Conservation (phyloP, 2,113 vertebrate genomes). For the Zosterops pallidus region DNA sequence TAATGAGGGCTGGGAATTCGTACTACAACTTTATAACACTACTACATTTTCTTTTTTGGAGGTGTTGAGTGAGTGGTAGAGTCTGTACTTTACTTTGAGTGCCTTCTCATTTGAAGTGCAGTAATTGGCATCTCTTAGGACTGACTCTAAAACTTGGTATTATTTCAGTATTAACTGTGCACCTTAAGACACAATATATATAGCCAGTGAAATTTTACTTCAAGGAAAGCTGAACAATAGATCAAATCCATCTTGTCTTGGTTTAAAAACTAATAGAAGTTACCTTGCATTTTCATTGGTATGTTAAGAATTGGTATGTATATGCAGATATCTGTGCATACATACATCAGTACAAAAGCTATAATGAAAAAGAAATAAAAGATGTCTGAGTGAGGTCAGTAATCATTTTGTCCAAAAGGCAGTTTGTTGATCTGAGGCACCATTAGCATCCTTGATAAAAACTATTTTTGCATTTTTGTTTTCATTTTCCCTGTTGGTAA, state of each 20-base stretch:
- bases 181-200: background rate
- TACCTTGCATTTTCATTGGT: background rate
- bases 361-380: background rate
- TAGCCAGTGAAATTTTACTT: background rate
- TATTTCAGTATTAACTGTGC: background rate
- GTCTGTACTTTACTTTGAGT: background rate
- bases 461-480: conserved; percentile 6
- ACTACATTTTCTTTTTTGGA: background rate
- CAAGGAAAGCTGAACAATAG: background rate
- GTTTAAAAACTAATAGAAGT: background rate
- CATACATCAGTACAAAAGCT: background rate
- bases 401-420: conserved; percentile 31
- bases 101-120: background rate
- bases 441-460: background rate
- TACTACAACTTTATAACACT: background rate
- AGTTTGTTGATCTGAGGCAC: conserved; percentile 15
- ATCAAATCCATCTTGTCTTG: background rate
- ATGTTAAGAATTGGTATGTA: background rate
- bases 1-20: accelerated
- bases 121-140: background rate
- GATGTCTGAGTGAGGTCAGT: background rate
- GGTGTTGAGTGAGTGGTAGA: background rate
- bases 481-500: background rate
- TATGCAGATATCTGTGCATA: background rate
- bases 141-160: background rate